phyloP scores from a whole-genome alignment of 2,888 invertebrate species.

The Eristalis arbustorum region DNA sequence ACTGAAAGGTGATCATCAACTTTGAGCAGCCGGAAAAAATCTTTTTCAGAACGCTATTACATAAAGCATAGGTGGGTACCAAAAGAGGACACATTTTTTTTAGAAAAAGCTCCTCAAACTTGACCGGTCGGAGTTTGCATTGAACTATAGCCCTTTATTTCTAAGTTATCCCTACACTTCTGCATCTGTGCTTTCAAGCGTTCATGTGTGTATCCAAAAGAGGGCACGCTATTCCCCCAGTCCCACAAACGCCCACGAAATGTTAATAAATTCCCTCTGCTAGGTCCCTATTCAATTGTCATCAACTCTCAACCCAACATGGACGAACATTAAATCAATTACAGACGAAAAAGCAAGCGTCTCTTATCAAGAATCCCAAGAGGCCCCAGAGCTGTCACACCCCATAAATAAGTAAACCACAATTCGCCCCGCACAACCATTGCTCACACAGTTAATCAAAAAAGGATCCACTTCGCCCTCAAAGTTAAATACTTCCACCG shows the following conservation, averaged over 20 bases:
- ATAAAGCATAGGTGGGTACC: too few relatives aligned
- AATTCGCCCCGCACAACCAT: not conserved
- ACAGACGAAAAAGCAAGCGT: not conserved
- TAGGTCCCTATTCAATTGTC: not conserved
- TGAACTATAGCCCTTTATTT: too few relatives aligned
- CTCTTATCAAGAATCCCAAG: not conserved
- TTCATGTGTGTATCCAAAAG: not conserved
- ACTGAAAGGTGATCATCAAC: too few relatives aligned
- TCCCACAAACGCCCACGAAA: not conserved
- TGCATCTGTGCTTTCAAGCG: too few relatives aligned
- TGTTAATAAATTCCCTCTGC: not conserved
- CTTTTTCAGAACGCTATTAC: too few relatives aligned
- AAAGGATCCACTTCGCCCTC: slow-evolving; percentile 18
- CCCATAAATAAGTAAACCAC: not conserved
- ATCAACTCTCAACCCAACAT: not conserved
- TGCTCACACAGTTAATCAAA: slow-evolving; percentile 35
- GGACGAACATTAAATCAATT: not conserved
- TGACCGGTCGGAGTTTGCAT: too few relatives aligned
- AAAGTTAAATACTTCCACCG: slow-evolving; percentile 38
- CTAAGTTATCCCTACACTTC: too few relatives aligned
- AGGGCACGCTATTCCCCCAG: too few relatives aligned
- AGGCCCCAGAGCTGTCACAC: not conserved
- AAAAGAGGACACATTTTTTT: too few relatives aligned
- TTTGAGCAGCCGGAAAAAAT: too few relatives aligned
- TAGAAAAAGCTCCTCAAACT: too few relatives aligned